Conservation (phyloP, 2,888 invertebrate genomes). For the Acanthopleura granulata region DNA sequence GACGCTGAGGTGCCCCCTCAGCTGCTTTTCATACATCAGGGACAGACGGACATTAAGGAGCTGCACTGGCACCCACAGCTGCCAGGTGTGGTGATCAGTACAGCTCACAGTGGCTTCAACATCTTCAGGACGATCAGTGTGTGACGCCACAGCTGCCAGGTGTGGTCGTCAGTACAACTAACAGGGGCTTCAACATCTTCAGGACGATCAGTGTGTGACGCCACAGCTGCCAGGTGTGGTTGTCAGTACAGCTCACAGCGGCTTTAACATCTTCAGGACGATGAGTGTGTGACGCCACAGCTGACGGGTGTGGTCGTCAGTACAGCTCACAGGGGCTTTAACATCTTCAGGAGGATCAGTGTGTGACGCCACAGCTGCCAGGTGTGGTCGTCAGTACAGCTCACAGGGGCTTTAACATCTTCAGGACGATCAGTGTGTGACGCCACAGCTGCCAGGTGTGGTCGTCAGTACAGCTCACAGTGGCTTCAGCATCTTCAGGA, state of each 20-base stretch:
- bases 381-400: too few species aligned
- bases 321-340: conserved; percentile 95
- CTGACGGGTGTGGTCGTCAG: conserved; percentile 92
- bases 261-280: conserved; percentile 97
- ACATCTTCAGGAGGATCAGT: conserved; percentile 97
- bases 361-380: conserved; percentile 74
- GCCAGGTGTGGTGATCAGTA: conserved; percentile 92
- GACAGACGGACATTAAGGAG: conserved; percentile 97
- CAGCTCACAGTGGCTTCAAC: conserved; percentile 95
- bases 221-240: conserved; percentile 93
- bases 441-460: too few species aligned
- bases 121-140: conserved; percentile 98
- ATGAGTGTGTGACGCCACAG: conserved; percentile 92
- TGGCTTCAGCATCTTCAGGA: too few species aligned
- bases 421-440: too few species aligned
- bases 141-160: conserved; percentile 80
- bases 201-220: conserved; percentile 92
- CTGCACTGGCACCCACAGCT: conserved; percentile 98
- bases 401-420: too few species aligned
- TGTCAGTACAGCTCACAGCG: conserved; percentile 93
- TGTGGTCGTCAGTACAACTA: conserved; percentile 91
- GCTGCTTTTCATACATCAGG: conserved; percentile 96
- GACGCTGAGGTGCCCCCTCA: conserved; percentile 82
- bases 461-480: too few species aligned
- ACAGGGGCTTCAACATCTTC: conserved; percentile 96